Evolutionary conservation across 2,797 vertebrate genomes (phyloP).

Genomic region (Simalia tracyae): DNA sequence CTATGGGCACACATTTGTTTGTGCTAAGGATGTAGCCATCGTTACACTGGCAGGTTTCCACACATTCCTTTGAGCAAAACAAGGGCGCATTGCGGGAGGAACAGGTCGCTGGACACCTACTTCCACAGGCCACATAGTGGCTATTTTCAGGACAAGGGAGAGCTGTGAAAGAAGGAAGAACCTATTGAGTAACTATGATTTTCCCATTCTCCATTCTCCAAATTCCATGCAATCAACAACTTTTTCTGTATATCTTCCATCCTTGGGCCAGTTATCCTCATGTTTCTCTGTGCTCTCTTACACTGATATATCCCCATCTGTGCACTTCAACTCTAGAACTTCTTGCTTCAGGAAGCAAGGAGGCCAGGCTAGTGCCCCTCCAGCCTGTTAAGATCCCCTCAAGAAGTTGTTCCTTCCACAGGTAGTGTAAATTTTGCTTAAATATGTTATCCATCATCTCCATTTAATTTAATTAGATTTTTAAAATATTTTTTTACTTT

Average conservation of each 20-base stretch:
- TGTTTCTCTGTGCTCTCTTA: not conserved
- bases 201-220: no score
- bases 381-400: not conserved
- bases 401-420: not conserved
- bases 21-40: not conserved
- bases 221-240: no score
- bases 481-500: not conserved
- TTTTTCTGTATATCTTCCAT: not conserved
- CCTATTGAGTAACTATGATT: no score
- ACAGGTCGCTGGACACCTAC: constrained; percentile 1
- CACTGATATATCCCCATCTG: not conserved
- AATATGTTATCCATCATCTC: not conserved
- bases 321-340: not conserved
- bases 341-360: not conserved
- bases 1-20: not conserved
- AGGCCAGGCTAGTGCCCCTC: not conserved
- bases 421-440: not conserved
- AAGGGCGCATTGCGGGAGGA: accelerated
- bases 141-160: not conserved
- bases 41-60: not conserved
- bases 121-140: not conserved
- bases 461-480: not conserved
- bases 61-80: accelerated
- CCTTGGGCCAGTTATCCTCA: not conserved
- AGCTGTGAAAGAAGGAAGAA: not conserved